These are phyloP conservation scores for Caenorhabditis sinica DNA, from an alignment of 2,888 invertebrate species.

Conservation along the genomic window DNA sequence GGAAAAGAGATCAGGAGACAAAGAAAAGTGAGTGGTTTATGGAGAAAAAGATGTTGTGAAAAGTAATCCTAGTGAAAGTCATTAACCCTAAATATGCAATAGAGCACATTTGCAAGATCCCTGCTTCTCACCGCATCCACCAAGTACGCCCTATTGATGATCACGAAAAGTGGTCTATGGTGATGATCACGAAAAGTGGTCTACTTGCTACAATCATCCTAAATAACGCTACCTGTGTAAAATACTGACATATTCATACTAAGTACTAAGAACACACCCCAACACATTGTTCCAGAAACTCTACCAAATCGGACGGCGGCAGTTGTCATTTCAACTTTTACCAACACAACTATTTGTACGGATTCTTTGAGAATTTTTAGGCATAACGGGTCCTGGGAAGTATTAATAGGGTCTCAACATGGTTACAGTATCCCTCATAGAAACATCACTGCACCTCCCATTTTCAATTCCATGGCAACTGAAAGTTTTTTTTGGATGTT, in stretches of 20 bases:
- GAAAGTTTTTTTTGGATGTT: conserved; percentile 4
- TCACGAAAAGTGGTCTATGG: too few species aligned
- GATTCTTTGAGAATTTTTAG: not conserved
- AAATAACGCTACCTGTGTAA: not conserved
- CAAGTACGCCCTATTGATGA: not conserved
- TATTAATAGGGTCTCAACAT: too few species aligned
- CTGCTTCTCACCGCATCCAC: not conserved
- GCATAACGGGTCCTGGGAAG: not conserved
- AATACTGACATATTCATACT: not conserved
- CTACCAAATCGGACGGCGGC: conserved; percentile 63
- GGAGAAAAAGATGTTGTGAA: conserved; percentile 4
- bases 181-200: too few species aligned
- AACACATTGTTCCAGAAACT: conserved; percentile 55
- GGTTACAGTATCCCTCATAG: too few species aligned
- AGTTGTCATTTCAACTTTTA: conserved; percentile 63
- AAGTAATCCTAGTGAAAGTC: conserved; percentile 17
- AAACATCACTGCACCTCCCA: not conserved
- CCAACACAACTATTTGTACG: conserved; percentile 58
- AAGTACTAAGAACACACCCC: not conserved
- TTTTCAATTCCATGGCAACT: too few species aligned
- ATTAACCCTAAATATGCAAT: conserved; percentile 1
- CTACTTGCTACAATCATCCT: not conserved
- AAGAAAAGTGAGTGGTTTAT: conserved; percentile 60
- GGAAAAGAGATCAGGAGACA: conserved; percentile 72
- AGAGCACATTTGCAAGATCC: not conserved